Conservation (phyloP, 64 coral and sea anemone genomes). For the Catalaphyllia jardinei region DNA sequence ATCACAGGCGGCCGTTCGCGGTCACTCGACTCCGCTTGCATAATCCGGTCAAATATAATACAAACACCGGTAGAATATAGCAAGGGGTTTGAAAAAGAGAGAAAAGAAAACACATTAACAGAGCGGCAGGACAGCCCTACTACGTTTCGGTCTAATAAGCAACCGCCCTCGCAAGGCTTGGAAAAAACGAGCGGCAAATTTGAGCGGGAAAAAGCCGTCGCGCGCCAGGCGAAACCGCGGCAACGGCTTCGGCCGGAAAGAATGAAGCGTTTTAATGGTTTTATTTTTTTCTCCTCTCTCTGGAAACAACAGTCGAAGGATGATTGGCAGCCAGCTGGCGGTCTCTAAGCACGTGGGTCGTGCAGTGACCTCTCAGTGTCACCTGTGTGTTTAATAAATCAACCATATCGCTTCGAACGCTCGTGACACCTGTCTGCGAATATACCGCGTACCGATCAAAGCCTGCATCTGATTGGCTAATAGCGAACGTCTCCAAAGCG, state of each 20-base stretch:
- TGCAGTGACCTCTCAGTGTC: slow-evolving; percentile 74
- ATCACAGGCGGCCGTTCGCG: slow-evolving; percentile 37
- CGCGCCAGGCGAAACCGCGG: slow-evolving; percentile 71
- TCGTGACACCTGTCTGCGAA: slow-evolving; percentile 76
- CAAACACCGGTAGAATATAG: slow-evolving; percentile 61
- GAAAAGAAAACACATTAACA: slow-evolving; percentile 67
- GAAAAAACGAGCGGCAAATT: slow-evolving; percentile 17
- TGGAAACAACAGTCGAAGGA: slow-evolving; percentile 64
- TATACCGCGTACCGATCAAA: slow-evolving; percentile 28
- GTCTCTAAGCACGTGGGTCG: slow-evolving; percentile 83
- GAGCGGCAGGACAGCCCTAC: slow-evolving; percentile 40
- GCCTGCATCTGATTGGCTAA: slow-evolving; percentile 70
- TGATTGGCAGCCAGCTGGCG: slow-evolving; percentile 96
- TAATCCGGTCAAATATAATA: slow-evolving; percentile 77
- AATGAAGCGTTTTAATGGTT: slow-evolving; percentile 57
- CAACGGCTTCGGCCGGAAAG: slow-evolving; percentile 75
- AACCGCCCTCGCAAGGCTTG: not conserved
- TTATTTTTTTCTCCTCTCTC: slow-evolving; percentile 1
- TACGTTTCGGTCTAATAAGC: slow-evolving; percentile 1
- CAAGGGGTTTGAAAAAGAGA: slow-evolving; percentile 80
- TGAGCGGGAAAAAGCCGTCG: not conserved
- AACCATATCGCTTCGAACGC: slow-evolving; percentile 67
- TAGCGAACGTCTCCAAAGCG: slow-evolving; percentile 74
- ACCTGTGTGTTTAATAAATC: slow-evolving; percentile 91
- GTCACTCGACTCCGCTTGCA: slow-evolving; percentile 53